These are phyloP conservation scores for Rhingia campestris DNA, from an alignment of 2,888 invertebrate genomes.

Conservation along the genomic window DNA sequence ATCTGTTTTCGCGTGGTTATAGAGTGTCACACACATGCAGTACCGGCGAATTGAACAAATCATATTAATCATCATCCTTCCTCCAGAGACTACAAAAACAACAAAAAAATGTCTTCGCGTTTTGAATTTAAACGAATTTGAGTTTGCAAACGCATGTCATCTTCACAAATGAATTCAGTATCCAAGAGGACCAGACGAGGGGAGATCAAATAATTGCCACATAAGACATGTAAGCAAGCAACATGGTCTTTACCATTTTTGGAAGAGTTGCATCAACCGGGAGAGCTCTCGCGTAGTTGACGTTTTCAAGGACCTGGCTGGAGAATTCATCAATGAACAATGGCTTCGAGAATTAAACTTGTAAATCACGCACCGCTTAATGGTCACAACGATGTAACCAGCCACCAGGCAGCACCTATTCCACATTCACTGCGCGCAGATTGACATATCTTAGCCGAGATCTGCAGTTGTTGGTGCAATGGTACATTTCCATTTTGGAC, in stretches of 20 bases:
- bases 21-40: neutral
- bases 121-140: slow-evolving; percentile 58
- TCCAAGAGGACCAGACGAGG: neutral
- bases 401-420: slow-evolving; percentile 4
- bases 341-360: slow-evolving; percentile 68
- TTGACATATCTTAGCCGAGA: slow-evolving; percentile 70
- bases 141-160: slow-evolving; percentile 56
- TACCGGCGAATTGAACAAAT: slow-evolving; percentile 57
- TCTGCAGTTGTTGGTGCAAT: slow-evolving; percentile 54
- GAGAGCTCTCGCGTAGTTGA: slow-evolving; percentile 19
- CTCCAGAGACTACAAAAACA: neutral
- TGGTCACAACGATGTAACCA: slow-evolving; percentile 30
- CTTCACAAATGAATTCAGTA: slow-evolving; percentile 60
- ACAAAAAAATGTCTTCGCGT: neutral
- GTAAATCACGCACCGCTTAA: slow-evolving; percentile 72
- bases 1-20: slow-evolving; percentile 48
- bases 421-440: slow-evolving; percentile 12
- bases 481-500: slow-evolving; percentile 50
- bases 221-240: slow-evolving; percentile 14
- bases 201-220: slow-evolving; percentile 34
- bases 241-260: slow-evolving; percentile 66
- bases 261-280: slow-evolving; percentile 47
- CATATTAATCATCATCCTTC: slow-evolving; percentile 67
- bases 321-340: slow-evolving; percentile 73
- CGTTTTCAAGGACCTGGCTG: slow-evolving; percentile 56